A percentile compares a stretch with the other conserved stretches of the same genome.
phyloP scores from a whole-genome alignment of 2,888 invertebrate species.

The Hetaerina titia region DNA sequence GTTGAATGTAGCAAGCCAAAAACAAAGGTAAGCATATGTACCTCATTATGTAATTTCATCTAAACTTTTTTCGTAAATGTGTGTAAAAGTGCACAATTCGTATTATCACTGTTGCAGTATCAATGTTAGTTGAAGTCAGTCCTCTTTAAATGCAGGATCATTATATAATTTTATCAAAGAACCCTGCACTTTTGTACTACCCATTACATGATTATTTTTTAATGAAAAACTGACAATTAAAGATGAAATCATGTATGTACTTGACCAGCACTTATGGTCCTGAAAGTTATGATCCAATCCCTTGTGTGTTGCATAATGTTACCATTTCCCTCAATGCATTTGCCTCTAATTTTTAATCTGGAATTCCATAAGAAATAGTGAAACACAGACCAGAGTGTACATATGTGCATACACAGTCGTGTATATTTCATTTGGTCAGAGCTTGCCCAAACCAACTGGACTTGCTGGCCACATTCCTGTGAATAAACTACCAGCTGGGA shows the following conservation, averaged over 20 bases:
- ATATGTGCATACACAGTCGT: not conserved
- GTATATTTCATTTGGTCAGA: conserved; percentile 34
- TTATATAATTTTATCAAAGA: not conserved
- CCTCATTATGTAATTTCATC: not conserved
- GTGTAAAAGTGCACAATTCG: not conserved
- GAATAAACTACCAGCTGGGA: conserved; percentile 67
- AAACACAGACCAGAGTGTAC: not conserved
- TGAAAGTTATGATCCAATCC: not conserved
- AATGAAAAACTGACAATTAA: not conserved
- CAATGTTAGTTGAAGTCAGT: not conserved
- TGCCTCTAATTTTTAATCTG: not conserved
- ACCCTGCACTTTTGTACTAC: not conserved
- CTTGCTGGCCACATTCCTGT: conserved; percentile 63
- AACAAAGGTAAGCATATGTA: conserved; percentile 74
- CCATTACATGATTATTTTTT: not conserved
- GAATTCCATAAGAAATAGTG: not conserved
- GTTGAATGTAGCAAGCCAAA: conserved; percentile 88
- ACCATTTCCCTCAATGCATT: not conserved
- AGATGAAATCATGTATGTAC: not conserved
- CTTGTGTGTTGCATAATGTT: not conserved
- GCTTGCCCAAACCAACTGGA: conserved; percentile 62
- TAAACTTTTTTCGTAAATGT: not conserved
- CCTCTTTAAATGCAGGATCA: not conserved
- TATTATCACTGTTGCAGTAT: not conserved
- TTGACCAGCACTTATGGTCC: no score